Evolutionary conservation across 2,797 vertebrate genomes (phyloP).

Genomic region (Octomys mimax): DNA sequence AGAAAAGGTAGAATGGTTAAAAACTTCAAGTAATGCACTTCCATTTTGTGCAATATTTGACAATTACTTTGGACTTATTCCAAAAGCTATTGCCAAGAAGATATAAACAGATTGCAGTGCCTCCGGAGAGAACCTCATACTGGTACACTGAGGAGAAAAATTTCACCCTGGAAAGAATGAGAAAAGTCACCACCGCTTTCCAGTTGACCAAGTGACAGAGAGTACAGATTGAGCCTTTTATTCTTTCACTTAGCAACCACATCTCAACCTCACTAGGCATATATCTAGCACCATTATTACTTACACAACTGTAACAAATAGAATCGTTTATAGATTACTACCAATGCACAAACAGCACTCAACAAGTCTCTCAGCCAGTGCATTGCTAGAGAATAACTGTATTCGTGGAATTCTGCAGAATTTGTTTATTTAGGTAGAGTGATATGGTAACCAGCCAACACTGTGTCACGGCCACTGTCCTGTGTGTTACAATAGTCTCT

Average conservation of each 20-base stretch:
- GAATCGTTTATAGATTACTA: not conserved
- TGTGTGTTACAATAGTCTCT: not conserved
- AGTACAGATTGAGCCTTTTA: not conserved
- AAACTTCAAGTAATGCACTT: constrained; percentile 75
- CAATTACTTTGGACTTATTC: constrained; percentile 76
- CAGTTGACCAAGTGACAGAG: constrained; percentile 58
- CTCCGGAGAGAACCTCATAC: constrained; percentile 61
- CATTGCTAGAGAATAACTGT: not conserved
- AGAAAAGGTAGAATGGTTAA: constrained; percentile 63
- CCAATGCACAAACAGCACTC: not conserved
- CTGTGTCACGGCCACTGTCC: not conserved
- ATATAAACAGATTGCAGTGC: constrained; percentile 78
- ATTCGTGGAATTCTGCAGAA: not conserved
- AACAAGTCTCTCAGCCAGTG: not conserved
- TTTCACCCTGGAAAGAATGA: not conserved
- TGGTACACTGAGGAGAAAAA: constrained; percentile 20
- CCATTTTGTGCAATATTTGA: constrained; percentile 64
- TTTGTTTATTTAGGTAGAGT: not conserved
- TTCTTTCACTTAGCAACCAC: not conserved
- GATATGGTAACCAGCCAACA: not conserved
- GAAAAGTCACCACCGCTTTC: not conserved
- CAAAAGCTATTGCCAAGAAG: constrained; percentile 69
- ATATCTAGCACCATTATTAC: not conserved
- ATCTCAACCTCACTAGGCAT: not conserved
- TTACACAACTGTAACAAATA: not conserved